phyloP scores from a whole-genome alignment of 2,888 invertebrate genomes.

The Pegoplata infirma region DNA sequence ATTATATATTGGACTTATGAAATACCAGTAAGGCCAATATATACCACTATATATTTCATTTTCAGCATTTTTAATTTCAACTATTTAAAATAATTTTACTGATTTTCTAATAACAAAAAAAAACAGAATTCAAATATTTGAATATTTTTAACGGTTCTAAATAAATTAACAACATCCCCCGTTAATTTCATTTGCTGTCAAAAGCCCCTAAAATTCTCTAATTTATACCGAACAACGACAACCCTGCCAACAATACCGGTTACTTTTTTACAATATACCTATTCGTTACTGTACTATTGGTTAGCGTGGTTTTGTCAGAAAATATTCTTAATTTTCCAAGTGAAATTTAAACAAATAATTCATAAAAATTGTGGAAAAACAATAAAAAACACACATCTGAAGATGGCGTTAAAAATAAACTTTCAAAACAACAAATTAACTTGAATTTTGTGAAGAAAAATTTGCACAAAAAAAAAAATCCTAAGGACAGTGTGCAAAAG shows the following conservation, averaged over 20 bases:
- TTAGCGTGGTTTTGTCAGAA: constrained; percentile 49
- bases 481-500: constrained; percentile 51
- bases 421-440: constrained; percentile 28
- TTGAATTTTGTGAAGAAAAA: constrained; percentile 24
- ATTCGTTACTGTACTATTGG: constrained; percentile 57
- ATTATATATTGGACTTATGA: too few relatives aligned
- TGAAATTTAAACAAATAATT: constrained; percentile 30
- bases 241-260: constrained; percentile 9
- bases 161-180: too few relatives aligned
- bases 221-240: neutral
- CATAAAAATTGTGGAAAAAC: constrained; percentile 17
- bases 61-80: too few relatives aligned
- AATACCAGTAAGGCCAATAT: too few relatives aligned
- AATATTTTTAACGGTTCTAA: too few relatives aligned
- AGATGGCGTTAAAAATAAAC: constrained; percentile 47
- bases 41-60: too few relatives aligned
- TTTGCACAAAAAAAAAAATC: constrained; percentile 14
- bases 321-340: constrained; percentile 16
- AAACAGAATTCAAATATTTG: too few relatives aligned
- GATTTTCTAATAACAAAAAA: too few relatives aligned
- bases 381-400: neutral
- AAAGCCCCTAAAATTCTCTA: too few relatives aligned
- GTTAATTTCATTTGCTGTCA: too few relatives aligned
- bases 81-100: too few relatives aligned
- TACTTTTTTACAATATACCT: constrained; percentile 21